Evolutionary conservation across 2,888 invertebrate genomes (phyloP).

Genomic region (Pseudococcus jackbeardsleyi): DNA sequence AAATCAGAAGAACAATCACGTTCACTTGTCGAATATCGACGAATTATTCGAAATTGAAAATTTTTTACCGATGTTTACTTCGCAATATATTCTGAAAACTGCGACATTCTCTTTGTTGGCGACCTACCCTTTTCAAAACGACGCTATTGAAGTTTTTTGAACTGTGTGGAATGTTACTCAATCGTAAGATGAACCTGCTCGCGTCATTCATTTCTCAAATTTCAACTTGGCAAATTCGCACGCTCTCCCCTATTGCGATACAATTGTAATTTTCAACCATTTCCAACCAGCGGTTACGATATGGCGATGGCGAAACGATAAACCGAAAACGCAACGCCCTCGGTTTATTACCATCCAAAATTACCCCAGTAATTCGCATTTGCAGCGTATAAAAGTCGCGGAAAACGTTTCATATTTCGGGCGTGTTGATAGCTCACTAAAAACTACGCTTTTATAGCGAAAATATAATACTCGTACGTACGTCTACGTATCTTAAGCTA

Average conservation of each 20-base stretch:
- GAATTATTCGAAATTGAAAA: constrained; percentile 1
- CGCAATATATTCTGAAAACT: background rate
- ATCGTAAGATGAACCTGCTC: background rate
- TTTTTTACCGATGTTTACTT: background rate
- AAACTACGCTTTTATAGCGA: background rate
- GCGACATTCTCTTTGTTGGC: background rate
- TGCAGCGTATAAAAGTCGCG: background rate
- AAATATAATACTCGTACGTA: background rate
- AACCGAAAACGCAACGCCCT: background rate
- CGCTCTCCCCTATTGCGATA: background rate
- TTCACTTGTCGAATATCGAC: background rate
- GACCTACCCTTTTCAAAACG: background rate
- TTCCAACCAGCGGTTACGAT: no score
- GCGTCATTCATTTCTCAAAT: background rate
- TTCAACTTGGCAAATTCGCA: background rate
- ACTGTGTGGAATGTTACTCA: no score
- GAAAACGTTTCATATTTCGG: background rate
- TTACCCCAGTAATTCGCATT: background rate
- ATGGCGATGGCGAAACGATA: background rate
- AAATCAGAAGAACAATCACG: background rate
- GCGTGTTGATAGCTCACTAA: background rate
- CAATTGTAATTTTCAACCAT: no score
- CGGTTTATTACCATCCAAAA: background rate
- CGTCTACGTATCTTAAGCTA: background rate
- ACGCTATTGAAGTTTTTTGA: background rate